Percentiles rank a stretch among this genome's conserved stretches.
phyloP scores from a whole-genome alignment of 2,113 vertebrate genomes.

The Clarias gariepinus region DNA sequence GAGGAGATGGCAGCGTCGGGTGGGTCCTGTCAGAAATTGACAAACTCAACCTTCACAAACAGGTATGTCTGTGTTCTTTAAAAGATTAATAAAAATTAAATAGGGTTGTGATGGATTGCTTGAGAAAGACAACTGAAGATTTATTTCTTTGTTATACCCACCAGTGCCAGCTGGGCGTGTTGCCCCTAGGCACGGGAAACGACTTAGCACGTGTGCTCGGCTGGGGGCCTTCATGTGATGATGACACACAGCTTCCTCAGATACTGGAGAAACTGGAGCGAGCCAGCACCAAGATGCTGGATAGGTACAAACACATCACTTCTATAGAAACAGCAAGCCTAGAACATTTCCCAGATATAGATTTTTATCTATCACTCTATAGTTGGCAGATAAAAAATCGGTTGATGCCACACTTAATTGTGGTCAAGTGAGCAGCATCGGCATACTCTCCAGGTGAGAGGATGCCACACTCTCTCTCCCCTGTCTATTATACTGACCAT shows the following conservation, averaged over 20 bases:
- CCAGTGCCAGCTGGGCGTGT: slow-evolving; percentile 93
- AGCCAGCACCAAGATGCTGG: slow-evolving; percentile 97
- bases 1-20: slow-evolving; percentile 95
- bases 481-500: too few species aligned
- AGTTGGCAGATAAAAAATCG: not conserved
- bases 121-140: not conserved
- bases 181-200: slow-evolving; percentile 94
- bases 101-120: not conserved
- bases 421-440: not conserved
- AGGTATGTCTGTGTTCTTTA: slow-evolving; percentile 67
- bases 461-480: not conserved
- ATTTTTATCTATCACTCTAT: not conserved
- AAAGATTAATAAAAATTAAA: not conserved
- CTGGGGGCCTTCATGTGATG: slow-evolving; percentile 94
- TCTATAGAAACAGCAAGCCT: not conserved
- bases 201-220: slow-evolving; percentile 96
- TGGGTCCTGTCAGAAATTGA: slow-evolving; percentile 99
- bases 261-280: slow-evolving; percentile 94
- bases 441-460: not conserved
- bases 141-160: slow-evolving; percentile 20
- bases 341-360: not conserved
- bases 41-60: slow-evolving; percentile 95
- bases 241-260: slow-evolving; percentile 94
- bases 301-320: slow-evolving; percentile 74
- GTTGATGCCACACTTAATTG: not conserved